Conservation (phyloP, 1,140 invertebrate species). For the Drosophila ficusphila region DNA sequence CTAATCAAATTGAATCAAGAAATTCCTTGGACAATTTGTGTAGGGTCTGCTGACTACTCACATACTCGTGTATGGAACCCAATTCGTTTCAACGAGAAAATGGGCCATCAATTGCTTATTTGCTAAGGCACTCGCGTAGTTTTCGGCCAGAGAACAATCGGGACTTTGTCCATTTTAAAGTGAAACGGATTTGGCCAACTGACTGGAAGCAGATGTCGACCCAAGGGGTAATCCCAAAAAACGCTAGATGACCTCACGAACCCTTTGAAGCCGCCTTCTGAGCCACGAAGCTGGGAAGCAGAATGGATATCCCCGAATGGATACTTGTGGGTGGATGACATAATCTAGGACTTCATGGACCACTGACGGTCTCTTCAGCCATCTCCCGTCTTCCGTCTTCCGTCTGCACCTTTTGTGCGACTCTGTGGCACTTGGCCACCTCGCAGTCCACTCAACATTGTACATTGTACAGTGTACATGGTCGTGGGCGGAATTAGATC, state of each 20-base stretch:
- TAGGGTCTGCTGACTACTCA: background rate
- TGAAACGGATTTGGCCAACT: background rate
- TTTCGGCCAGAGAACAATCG: background rate
- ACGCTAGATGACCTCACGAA: background rate
- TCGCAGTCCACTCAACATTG: constrained; percentile 32
- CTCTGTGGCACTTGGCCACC: background rate
- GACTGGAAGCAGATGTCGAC: background rate
- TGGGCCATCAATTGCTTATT: constrained; percentile 10
- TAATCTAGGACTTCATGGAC: constrained; percentile 23
- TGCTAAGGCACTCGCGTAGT: background rate
- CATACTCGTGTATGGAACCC: background rate
- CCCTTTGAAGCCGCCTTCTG: background rate
- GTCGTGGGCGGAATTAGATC: constrained; percentile 39
- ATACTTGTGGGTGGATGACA: constrained; percentile 19
- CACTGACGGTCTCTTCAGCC: constrained; percentile 4
- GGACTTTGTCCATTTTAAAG: background rate
- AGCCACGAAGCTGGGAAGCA: background rate
- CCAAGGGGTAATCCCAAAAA: background rate
- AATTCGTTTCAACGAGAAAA: constrained; percentile 18
- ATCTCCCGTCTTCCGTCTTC: constrained; percentile 20
- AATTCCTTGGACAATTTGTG: constrained; percentile 14
- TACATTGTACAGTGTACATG: constrained; percentile 37
- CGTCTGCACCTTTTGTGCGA: constrained; percentile 27
- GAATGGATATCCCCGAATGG: constrained; percentile 1
- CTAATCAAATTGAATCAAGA: constrained; percentile 24